These are phyloP conservation scores for Mastacembelus armatus DNA, from an alignment of 2,797 vertebrate species.

Conservation along the genomic window DNA sequence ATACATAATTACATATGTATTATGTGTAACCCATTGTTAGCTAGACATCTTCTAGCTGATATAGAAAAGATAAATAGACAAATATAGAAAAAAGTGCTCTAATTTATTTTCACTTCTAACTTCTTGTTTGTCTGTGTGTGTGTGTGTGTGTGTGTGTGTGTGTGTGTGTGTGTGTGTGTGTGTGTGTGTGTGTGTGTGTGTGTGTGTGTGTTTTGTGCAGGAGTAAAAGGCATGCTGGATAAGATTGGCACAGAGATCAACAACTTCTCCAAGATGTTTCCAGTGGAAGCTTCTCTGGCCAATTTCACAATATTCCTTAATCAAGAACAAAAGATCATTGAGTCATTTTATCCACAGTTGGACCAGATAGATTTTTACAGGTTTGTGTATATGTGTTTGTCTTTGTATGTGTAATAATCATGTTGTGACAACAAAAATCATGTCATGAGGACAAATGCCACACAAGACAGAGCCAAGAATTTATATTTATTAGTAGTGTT, in stretches of 20 bases:
- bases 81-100: no score
- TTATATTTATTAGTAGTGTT: no score
- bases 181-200: no score
- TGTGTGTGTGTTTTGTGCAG: slow-evolving; percentile 72
- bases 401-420: background rate
- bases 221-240: slow-evolving; percentile 89
- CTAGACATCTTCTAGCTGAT: background rate
- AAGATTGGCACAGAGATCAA: slow-evolving; percentile 86
- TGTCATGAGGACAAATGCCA: background rate
- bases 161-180: slow-evolving; percentile 40
- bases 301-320: slow-evolving; percentile 86
- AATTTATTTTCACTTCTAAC: background rate
- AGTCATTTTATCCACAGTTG: slow-evolving; percentile 84
- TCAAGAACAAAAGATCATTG: slow-evolving; percentile 83
- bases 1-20: no score
- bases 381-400: slow-evolving; percentile 70
- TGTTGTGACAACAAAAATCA: background rate
- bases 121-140: background rate
- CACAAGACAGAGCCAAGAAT: no score
- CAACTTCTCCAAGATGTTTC: slow-evolving; percentile 82
- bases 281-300: slow-evolving; percentile 84
- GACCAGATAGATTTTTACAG: slow-evolving; percentile 94
- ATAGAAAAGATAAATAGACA: background rate
- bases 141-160: slow-evolving; percentile 40
- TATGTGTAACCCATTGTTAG: no score